phyloP scores from a whole-genome alignment of 2,113 vertebrate genomes.

The Alexandromys fortis region DNA sequence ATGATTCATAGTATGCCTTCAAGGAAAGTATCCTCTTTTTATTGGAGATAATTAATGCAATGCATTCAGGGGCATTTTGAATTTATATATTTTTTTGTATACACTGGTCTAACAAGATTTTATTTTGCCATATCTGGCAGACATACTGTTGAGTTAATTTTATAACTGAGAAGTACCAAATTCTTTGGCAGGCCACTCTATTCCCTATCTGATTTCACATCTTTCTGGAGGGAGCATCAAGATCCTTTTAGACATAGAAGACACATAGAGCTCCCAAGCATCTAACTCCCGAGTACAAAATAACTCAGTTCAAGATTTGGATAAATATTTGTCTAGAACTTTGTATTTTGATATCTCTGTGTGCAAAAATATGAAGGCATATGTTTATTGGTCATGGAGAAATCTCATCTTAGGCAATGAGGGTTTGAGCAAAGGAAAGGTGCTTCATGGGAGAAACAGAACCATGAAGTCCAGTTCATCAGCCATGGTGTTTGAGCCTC shows the following conservation, averaged over 20 bases:
- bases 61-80: neutral
- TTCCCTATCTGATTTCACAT: neutral
- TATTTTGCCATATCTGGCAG: neutral
- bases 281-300: neutral
- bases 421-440: neutral
- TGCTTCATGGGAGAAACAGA: slow-evolving; percentile 27
- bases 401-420: neutral
- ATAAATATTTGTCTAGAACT: neutral
- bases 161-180: neutral
- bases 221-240: neutral
- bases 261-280: neutral
- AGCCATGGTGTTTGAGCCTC: neutral
- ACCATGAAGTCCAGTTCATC: neutral
- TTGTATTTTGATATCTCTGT: neutral
- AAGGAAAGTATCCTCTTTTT: neutral
- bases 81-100: neutral
- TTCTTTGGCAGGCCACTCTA: neutral
- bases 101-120: neutral
- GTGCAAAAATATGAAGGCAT: neutral
- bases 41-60: neutral
- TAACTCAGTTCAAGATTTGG: neutral
- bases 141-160: slow-evolving; percentile 8
- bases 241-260: neutral
- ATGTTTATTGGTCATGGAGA: neutral
- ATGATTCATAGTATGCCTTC: neutral